Evolutionary conservation across 2,113 vertebrate genomes (phyloP).

Genomic region (Oryzias melastigma): DNA sequence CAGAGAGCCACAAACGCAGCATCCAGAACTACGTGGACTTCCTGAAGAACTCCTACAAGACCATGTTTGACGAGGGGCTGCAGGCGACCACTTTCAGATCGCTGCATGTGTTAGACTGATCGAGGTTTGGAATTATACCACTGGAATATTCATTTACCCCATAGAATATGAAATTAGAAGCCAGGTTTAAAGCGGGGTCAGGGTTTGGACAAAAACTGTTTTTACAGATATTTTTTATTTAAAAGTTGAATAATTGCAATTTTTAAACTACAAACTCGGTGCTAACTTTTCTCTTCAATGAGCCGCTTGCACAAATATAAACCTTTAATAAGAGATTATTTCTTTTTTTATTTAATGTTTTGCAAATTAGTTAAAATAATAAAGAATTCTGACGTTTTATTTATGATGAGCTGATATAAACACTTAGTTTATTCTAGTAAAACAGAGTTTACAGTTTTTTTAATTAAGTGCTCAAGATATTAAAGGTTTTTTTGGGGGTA

Average conservation of each 20-base stretch:
- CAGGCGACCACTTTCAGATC: conserved; percentile 44
- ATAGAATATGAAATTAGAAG: conserved; percentile 1
- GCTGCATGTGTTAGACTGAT: conserved; percentile 62
- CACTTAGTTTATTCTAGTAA: not conserved
- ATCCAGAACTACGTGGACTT: conserved; percentile 88
- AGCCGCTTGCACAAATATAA: conserved; percentile 13
- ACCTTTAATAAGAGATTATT: not conserved
- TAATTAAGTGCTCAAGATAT: not conserved
- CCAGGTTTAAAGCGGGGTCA: too few species aligned
- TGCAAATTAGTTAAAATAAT: not conserved
- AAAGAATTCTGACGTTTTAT: not conserved
- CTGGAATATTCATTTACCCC: conserved; percentile 6
- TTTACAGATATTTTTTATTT: not conserved
- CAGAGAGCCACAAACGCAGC: conserved; percentile 84
- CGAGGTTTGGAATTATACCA: not conserved
- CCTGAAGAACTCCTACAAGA: conserved; percentile 83
- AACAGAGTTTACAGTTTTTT: not conserved
- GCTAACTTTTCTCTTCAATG: conserved; percentile 2
- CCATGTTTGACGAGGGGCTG: conserved; percentile 81
- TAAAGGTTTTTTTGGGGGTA: too few species aligned
- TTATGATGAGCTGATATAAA: not conserved
- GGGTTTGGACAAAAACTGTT: not conserved
- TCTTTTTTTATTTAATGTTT: not conserved
- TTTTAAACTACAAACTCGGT: conserved; percentile 23
- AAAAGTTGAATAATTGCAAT: conserved; percentile 2